Evolutionary conservation across 2,797 vertebrate genomes (phyloP).

Genomic region (Knipowitschia caucasica): DNA sequence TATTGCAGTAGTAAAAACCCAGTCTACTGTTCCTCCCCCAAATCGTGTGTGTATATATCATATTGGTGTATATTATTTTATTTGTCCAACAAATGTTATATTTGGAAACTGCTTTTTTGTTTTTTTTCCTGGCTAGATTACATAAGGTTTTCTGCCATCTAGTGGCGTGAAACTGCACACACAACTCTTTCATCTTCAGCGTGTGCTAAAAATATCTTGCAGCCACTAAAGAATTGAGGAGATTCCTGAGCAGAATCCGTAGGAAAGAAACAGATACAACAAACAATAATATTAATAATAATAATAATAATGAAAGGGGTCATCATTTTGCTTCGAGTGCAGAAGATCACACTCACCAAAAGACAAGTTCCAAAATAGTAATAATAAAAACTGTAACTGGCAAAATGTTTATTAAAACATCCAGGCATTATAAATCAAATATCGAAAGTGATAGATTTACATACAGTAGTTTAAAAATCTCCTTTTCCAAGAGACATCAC

Average conservation of each 20-base stretch:
- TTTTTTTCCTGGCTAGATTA: background rate
- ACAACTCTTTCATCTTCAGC: background rate
- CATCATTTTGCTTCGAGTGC: too few relatives aligned
- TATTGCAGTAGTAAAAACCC: conserved; percentile 16
- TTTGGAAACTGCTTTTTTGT: conserved; percentile 30
- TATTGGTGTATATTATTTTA: conserved; percentile 35
- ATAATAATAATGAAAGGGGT: too few relatives aligned
- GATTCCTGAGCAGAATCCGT: background rate
- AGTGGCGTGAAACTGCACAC: background rate
- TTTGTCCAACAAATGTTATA: conserved; percentile 19
- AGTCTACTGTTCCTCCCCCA: background rate
- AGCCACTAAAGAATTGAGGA: background rate
- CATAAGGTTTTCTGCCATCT: conserved; percentile 4
- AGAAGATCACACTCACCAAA: too few relatives aligned
- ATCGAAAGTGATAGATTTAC: conserved; percentile 27
- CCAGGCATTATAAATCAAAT: conserved; percentile 47
- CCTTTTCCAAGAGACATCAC: conserved; percentile 43
- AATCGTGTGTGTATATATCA: conserved; percentile 7
- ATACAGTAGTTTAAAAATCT: conserved; percentile 53
- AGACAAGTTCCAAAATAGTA: too few relatives aligned
- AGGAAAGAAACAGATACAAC: background rate
- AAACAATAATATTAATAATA: too few relatives aligned
- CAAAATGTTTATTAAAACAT: conserved; percentile 56
- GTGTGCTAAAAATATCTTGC: conserved; percentile 9
- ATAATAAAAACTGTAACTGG: too few relatives aligned